phyloP scores from a whole-genome alignment of 1,140 invertebrate species.

The Whitmania pigra region DNA sequence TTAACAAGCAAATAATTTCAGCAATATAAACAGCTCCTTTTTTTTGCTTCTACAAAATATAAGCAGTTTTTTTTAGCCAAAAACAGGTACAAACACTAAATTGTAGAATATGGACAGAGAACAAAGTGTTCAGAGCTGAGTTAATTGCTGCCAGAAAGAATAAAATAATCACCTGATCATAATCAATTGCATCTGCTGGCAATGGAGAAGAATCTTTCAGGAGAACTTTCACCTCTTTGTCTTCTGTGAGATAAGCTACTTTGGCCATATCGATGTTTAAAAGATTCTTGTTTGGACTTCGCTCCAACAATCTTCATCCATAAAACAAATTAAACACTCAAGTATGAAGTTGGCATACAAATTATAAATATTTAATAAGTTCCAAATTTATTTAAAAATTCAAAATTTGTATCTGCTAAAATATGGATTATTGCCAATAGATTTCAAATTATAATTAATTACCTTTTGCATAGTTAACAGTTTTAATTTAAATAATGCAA shows the following conservation, averaged over 20 bases:
- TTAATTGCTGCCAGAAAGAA: too few species aligned
- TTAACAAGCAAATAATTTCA: too few species aligned
- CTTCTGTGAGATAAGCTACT: slow-evolving; percentile 38
- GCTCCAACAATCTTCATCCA: slow-evolving; percentile 37
- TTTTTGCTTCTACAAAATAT: too few species aligned
- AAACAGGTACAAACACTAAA: too few species aligned
- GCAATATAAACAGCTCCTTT: too few species aligned
- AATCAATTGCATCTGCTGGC: slow-evolving; percentile 51
- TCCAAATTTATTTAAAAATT: slow-evolving; percentile 18
- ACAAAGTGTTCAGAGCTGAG: too few species aligned
- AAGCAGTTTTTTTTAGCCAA: too few species aligned
- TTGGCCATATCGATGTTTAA: slow-evolving; percentile 37
- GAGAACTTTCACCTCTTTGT: slow-evolving; percentile 85
- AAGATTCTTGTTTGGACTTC: slow-evolving; percentile 42
- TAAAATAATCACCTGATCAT: slow-evolving; percentile 58
- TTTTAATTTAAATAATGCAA: too few species aligned
- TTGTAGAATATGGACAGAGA: too few species aligned
- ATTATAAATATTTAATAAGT: not conserved
- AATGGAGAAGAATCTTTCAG: slow-evolving; percentile 51
- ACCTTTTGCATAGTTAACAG: too few species aligned
- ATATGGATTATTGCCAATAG: slow-evolving; percentile 11
- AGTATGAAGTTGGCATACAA: not conserved
- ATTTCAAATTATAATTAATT: too few species aligned
- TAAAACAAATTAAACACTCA: slow-evolving; percentile 13
- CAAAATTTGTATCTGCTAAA: slow-evolving; percentile 13